These are phyloP conservation scores for Charaxes varanes DNA, from an alignment of 1,140 invertebrate genomes.

Conservation along the genomic window DNA sequence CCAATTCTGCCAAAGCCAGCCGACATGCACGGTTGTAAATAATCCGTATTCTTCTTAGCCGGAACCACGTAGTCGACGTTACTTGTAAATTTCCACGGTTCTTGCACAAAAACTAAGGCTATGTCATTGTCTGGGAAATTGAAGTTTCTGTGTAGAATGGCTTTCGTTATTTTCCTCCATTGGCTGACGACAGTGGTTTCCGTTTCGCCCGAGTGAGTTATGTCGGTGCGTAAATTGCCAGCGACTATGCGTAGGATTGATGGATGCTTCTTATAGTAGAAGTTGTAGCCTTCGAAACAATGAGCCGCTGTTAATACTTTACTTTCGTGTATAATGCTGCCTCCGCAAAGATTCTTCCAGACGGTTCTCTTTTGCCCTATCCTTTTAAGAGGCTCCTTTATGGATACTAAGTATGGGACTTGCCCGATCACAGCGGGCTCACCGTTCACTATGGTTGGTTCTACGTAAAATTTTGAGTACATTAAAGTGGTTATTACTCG, in stretches of 20 bases:
- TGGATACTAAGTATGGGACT: constrained; percentile 40
- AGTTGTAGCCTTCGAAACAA: constrained; percentile 45
- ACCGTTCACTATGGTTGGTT: constrained; percentile 33
- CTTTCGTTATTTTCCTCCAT: constrained; percentile 31
- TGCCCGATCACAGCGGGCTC: constrained; percentile 20
- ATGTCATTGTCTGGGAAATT: constrained; percentile 45
- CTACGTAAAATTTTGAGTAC: constrained; percentile 32
- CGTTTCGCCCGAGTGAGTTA: constrained; percentile 27
- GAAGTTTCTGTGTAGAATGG: constrained; percentile 32
- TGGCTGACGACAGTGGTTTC: constrained; percentile 29
- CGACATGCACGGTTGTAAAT: constrained; percentile 27
- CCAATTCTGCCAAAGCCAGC: constrained; percentile 37
- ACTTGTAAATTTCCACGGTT: constrained; percentile 24
- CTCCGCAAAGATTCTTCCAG: constrained; percentile 44
- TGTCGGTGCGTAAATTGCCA: constrained; percentile 28
- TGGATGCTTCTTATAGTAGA: constrained; percentile 25
- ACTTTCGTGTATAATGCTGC: constrained; percentile 35
- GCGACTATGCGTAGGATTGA: constrained; percentile 33
- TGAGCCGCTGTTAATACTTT: constrained; percentile 46
- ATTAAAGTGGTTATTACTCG: constrained; percentile 41
- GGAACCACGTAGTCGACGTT: constrained; percentile 29
- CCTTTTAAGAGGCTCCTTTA: constrained; percentile 27
- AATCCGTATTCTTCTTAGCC: constrained; percentile 28
- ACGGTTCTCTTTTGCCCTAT: constrained; percentile 14
- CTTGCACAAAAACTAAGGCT: constrained; percentile 30